Base-by-base conservation (phyloP, 2,888 invertebrate species). In the Drosophila subsilvestris region DNA sequence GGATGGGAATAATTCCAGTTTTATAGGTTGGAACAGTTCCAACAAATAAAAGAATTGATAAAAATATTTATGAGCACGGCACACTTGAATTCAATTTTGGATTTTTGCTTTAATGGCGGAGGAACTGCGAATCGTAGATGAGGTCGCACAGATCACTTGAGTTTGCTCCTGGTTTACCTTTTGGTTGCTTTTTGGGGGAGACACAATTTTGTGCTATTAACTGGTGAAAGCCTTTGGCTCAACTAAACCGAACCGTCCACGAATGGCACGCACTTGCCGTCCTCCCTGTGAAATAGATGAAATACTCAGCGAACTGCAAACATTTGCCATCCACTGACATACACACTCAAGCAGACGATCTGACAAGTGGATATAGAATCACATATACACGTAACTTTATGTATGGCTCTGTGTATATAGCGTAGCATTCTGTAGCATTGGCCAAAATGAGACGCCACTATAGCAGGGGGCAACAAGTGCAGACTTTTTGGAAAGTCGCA, bases 221-320 rank as follows among this genome's bases (percentile, higher is more conserved):
- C 90, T 88, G 89, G 49, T 76, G 78, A 79, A 82, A 89, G 89
- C 84, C 86, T 89, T 84, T 86, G 84, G 88, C 88, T 90, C 86
- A 78, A 89, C 89, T 89, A 81, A 89, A 89, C 72, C 81, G 43
- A 50, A 48, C 50, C 70, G 50, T 66, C 66, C 66, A 66, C 66
- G 49, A 68, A 59, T 69, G 48, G 69, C 68, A 82, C 79, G 79
- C 82, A 79, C 82, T 77, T 66, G 74, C 37, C 44, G 32, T 55
- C 45, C 50, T 25, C 61, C 50, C 51, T 63, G 62, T 65, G 79
- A 73, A 67, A 83, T 76, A 72, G 65, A 83, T 83, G 86, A 82
- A 78, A 75, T 88, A 78, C 61, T 71, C 76, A 67, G 63, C 61
- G 71, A 61, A 70, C 60, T 68, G 65, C 66, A 71, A 78, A 70